These are phyloP conservation scores for Coptodon bakossiorum DNA, from an alignment of 2,113 vertebrate species.

Conservation along the genomic window DNA sequence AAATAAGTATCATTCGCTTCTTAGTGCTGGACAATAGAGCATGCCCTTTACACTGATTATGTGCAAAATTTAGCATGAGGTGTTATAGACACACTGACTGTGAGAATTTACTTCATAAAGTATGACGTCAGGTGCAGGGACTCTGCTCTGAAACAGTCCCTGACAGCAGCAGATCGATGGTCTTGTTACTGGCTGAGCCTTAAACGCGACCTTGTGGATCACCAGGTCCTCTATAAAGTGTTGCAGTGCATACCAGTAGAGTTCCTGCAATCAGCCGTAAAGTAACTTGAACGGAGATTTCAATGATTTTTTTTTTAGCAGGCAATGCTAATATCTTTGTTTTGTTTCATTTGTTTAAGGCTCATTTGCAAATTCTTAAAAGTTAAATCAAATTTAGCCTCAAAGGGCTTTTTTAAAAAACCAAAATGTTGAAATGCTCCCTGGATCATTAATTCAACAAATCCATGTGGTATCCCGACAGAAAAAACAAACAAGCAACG, in stretches of 20 bases:
- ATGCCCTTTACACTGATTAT: background rate
- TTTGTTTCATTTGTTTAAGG: background rate
- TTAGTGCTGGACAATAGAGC: background rate
- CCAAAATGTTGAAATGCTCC: background rate
- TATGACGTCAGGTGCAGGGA: background rate
- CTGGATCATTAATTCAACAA: background rate
- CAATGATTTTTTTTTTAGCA: fast-evolving
- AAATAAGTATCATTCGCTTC: background rate
- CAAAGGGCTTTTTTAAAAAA: background rate
- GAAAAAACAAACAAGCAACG: background rate
- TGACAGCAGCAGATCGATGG: background rate
- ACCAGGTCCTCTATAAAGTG: background rate
- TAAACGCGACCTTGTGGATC: background rate
- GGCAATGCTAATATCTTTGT: background rate
- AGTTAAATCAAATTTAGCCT: background rate
- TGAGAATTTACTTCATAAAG: background rate
- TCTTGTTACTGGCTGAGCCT: background rate
- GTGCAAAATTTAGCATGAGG: background rate
- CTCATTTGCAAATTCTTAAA: background rate
- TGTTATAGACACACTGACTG: background rate
- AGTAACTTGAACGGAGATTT: background rate
- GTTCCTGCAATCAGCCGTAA: background rate
- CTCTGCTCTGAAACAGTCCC: background rate
- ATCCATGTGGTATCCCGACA: background rate
- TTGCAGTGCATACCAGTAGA: background rate